Evolutionary conservation across 2,113 vertebrate genomes (phyloP).

Genomic region (Manacus vitellinus): DNA sequence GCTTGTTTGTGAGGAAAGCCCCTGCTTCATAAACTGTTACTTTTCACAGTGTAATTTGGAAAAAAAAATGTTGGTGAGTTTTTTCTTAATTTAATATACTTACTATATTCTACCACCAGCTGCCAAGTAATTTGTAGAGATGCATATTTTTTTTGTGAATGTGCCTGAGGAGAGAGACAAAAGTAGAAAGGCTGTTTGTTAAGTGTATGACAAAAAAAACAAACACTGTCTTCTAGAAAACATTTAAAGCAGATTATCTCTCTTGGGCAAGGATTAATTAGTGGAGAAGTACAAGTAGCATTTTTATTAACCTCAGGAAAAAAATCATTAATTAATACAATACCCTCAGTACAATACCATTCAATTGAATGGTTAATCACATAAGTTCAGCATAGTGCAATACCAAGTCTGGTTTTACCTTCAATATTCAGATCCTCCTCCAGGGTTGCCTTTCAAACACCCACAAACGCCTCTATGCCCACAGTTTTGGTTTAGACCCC

Average conservation of each 20-base stretch:
- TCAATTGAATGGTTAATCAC: neutral
- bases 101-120: constrained; percentile 21
- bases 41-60: constrained; percentile 23
- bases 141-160: constrained; percentile 18
- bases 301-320: constrained; percentile 9
- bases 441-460: neutral
- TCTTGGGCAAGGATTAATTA: constrained; percentile 27
- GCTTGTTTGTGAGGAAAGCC: constrained; percentile 5
- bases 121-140: constrained; percentile 53
- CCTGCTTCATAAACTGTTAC: neutral
- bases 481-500: neutral
- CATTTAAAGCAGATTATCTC: constrained; percentile 10
- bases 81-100: constrained; percentile 48
- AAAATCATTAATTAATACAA: neutral
- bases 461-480: neutral
- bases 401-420: neutral
- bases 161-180: constrained; percentile 19
- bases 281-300: neutral
- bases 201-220: constrained; percentile 5
- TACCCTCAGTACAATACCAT: neutral
- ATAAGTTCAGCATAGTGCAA: neutral
- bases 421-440: neutral
- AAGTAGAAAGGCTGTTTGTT: neutral
- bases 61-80: neutral
- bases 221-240: neutral